Base-by-base conservation (phyloP, 2,888 invertebrate species). In the Pediacus dermestoides region DNA sequence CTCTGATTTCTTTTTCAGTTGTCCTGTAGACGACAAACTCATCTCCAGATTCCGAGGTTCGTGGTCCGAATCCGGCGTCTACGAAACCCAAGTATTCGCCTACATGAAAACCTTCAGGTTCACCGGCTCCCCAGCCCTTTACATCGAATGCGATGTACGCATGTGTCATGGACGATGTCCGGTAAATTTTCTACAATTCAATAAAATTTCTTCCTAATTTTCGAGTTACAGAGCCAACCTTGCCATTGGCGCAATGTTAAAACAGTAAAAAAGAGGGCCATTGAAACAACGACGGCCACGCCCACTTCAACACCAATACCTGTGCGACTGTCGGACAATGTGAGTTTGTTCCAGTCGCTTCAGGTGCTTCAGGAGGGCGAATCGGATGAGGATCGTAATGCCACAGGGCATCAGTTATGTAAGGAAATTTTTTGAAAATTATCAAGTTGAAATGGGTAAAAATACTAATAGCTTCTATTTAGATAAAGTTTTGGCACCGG, bases 101-200 rank as follows among this genome's bases (percentile, higher is more conserved):
- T 93, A 92, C 63, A 89, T 93, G 88, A 93, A 93, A 71, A 92
- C 93, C 2, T 89, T 89, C 70, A 76, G 93, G 41, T 93, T 93
- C 68, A 93, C 92, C 1, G 92, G 92, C 13, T 92, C 92, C 0
- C 93, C 93, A 0, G 92, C 93, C 3, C 76, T 93, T 2, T 93
- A 93, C 66, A 90, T 93, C 44, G 93, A 93, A 71, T 93, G 93
- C 60, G 93, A 93, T 68, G 92, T 93, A 16, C 75, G 92, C 53
- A 93, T 93, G 93, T 93, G 93, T 66, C 93, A 93, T 67, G 93
- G 93, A 43, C 75, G 90, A 55, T 93, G 93, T 74, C 93, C 92
- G 57, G 93, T 8, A 16, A n/a, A n/a, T n/a, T n/a, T n/a, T n/a
- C n/a, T n/a, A n/a, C n/a, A n/a, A n/a, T n/a, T n/a, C n/a, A 15